These are phyloP conservation scores for Excalfactoria chinensis DNA, from an alignment of 2,113 vertebrate genomes.

Conservation along the genomic window DNA sequence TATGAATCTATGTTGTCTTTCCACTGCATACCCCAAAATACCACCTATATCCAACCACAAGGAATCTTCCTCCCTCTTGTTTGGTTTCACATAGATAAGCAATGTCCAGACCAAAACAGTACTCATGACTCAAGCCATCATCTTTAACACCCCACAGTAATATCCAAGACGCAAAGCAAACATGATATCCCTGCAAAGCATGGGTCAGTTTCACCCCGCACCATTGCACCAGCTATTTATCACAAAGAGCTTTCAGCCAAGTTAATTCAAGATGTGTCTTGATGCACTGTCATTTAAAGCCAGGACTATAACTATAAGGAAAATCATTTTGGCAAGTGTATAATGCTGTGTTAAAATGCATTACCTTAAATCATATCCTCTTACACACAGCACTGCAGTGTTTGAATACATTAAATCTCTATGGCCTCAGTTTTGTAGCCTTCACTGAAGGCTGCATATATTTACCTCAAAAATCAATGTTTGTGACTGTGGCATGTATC, in stretches of 20 bases:
- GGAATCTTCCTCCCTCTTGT: background rate
- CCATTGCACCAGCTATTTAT: slow-evolving; percentile 17
- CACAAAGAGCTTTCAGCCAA: slow-evolving; percentile 11
- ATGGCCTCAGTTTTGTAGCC: background rate
- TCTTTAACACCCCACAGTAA: background rate
- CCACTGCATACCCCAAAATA: background rate
- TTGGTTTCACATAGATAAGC: background rate
- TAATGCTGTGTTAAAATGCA: slow-evolving; percentile 64
- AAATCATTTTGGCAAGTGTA: slow-evolving; percentile 61
- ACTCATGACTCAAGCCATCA: background rate
- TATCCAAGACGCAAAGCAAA: background rate
- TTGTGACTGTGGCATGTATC: background rate
- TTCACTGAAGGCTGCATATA: background rate
- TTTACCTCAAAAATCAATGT: background rate
- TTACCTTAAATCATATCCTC: slow-evolving; percentile 67
- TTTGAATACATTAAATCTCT: slow-evolving; percentile 59
- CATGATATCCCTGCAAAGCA: background rate
- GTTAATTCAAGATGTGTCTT: slow-evolving; percentile 48
- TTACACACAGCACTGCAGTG: slow-evolving; percentile 29
- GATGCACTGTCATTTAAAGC: slow-evolving; percentile 53
- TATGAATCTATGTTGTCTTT: too few relatives aligned
- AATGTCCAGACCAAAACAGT: background rate
- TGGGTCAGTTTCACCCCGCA: background rate
- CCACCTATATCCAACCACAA: background rate
- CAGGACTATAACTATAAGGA: slow-evolving; percentile 45